Percentiles rank a stretch among this genome's conserved stretches.
Conservation (phyloP, 2,888 invertebrate species). For the Cephus spinipes region DNA sequence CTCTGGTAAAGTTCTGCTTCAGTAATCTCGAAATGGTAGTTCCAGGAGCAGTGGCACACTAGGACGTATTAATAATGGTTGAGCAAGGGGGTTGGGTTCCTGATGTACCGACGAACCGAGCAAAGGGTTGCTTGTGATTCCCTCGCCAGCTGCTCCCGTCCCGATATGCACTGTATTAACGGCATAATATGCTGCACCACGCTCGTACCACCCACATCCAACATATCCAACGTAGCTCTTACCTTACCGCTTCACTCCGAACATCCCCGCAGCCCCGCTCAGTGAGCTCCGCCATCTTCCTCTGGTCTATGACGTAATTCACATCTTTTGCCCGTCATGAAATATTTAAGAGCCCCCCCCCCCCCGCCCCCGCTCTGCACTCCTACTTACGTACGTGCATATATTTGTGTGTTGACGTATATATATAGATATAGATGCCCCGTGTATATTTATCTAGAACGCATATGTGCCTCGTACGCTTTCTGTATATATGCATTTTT, state of each 20-base stretch:
- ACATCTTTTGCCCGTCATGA: constrained; percentile 52
- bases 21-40: constrained; percentile 50
- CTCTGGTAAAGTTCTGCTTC: constrained; percentile 42
- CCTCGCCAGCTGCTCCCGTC: constrained; percentile 54
- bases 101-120: constrained; percentile 1
- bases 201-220: constrained; percentile 47
- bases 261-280: constrained; percentile 16
- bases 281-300: constrained; percentile 33
- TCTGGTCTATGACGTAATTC: constrained; percentile 46
- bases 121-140: constrained; percentile 46
- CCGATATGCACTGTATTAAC: constrained; percentile 62
- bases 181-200: constrained; percentile 59
- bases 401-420: not conserved
- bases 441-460: not conserved
- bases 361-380: constrained; percentile 26
- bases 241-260: constrained; percentile 23
- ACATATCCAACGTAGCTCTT: constrained; percentile 44
- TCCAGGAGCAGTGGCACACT: constrained; percentile 32
- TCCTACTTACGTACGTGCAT: constrained; percentile 5
- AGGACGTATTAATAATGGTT: constrained; percentile 50
- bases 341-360: constrained; percentile 52
- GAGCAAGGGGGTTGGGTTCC: constrained; percentile 12
- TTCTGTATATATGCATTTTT: not conserved
- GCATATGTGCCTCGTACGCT: not conserved
- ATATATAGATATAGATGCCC: constrained; percentile 3